Base-by-base conservation (phyloP, 2,888 invertebrate species). In the Xestia ashworthii region DNA sequence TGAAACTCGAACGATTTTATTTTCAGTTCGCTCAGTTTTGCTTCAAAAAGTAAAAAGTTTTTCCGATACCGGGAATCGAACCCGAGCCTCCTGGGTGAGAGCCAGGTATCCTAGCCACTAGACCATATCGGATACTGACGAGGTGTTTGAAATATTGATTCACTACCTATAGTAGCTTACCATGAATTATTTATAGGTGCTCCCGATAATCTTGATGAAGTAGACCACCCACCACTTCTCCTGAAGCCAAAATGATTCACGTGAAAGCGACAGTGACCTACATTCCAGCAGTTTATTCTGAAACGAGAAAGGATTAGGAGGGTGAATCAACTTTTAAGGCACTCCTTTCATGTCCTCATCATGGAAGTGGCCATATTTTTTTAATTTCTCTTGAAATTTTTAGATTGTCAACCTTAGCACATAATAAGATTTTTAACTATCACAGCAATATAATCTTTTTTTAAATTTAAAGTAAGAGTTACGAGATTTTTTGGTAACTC, bases 41-140 rank as follows among this genome's bases (percentile, higher is more conserved):
- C 2, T 38, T 3, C 67, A 85, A 92, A 95, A 94, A 94, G 86
- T 22, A 60, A 93, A 96, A 94, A 94, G 85, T 14, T 48, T 74
- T 97, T 97, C 97, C 97, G 96, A 96, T 97, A 97, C 97, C 97
- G 97, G 97, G 97, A 97, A 97, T 97, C 97, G 97, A 97, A 97
- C 97, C 97, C 97, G 97, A 96, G 97, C 97, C 97, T 97, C 95
- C 96, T 96, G 96, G 97, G 96, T 97, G 97, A 97, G 94, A 97
- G 94, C 97, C 96, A 97, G 97, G 95, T 97, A 97, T 97, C 97
- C 97, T 97, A 97, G 96, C 97, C 97, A 97, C 97, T 97, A 97
- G 97, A 97, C 97, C 97, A 97, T 97, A 97, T 96, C 96, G 97
- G 97, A 97, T 92, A 3, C 5, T 89, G 53, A 0, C 0, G 0